Evolutionary conservation across 2,113 vertebrate genomes (phyloP).

Genomic region (Pelecanoides urinatrix): DNA sequence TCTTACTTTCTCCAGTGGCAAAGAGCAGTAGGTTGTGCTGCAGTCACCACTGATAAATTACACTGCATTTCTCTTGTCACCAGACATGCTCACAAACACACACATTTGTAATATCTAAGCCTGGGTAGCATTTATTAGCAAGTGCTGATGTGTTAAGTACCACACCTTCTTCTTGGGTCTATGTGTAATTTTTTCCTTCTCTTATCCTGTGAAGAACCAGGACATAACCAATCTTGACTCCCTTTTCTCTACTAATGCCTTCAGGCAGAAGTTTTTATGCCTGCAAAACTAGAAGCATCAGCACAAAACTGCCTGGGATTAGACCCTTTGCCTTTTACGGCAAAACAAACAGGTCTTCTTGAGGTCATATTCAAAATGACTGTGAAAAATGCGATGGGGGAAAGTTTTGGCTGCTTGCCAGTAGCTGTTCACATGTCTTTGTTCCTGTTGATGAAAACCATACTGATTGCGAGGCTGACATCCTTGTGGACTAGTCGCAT

Average conservation of each 20-base stretch:
- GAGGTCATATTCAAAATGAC: conserved; percentile 63
- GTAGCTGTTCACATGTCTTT: conserved; percentile 54
- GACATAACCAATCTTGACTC: not conserved
- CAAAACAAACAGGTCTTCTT: conserved; percentile 57
- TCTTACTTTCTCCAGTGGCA: not conserved
- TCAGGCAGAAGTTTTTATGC: conserved; percentile 31
- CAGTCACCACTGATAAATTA: not conserved
- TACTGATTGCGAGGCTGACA: conserved; percentile 18
- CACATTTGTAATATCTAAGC: not conserved
- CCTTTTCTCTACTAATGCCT: not conserved
- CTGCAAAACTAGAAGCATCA: conserved; percentile 40
- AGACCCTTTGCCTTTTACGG: conserved; percentile 61
- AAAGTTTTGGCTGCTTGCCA: conserved; percentile 16
- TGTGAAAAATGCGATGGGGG: conserved; percentile 57
- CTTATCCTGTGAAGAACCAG: not conserved
- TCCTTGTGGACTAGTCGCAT: not conserved
- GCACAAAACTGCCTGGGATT: conserved; percentile 48
- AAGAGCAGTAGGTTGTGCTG: not conserved
- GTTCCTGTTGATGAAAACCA: conserved; percentile 66
- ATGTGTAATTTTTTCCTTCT: not conserved
- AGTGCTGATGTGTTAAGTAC: conserved; percentile 49
- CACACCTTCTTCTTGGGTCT: conserved; percentile 6
- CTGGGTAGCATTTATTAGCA: conserved; percentile 11
- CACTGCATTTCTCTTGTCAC: not conserved
- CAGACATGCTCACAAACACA: not conserved